Conservation (phyloP, 2,113 vertebrate species). For the Cyprinus carpio region DNA sequence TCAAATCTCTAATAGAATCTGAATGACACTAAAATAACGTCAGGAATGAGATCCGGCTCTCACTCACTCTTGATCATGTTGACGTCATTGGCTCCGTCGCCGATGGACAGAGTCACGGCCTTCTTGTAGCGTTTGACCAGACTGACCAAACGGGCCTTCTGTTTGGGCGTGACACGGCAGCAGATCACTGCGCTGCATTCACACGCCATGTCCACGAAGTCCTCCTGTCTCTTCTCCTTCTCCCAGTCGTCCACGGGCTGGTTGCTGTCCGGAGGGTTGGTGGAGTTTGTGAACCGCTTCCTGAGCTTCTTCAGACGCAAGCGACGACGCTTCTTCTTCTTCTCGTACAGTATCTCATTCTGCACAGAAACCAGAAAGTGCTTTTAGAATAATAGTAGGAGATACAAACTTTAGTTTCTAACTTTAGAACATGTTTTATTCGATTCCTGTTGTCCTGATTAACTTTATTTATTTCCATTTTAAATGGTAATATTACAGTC, state of each 20-base stretch:
- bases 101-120: slow-evolving; percentile 92
- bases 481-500: background rate
- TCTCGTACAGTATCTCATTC: slow-evolving; percentile 97
- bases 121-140: slow-evolving; percentile 97
- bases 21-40: no score
- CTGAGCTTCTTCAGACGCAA: slow-evolving; percentile 84
- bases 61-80: slow-evolving; percentile 99
- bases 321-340: slow-evolving; percentile 88
- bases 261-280: slow-evolving; percentile 71
- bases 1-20: no score
- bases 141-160: slow-evolving; percentile 96
- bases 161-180: slow-evolving; percentile 94
- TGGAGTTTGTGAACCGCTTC: slow-evolving; percentile 61
- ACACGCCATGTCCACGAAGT: slow-evolving; percentile 94
- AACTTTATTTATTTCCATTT: background rate
- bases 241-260: slow-evolving; percentile 77
- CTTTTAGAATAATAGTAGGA: background rate
- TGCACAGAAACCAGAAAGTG: slow-evolving; percentile 54
- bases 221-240: slow-evolving; percentile 87
- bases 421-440: background rate
- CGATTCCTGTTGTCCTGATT: background rate
- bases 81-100: slow-evolving; percentile 95
- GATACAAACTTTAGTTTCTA: background rate
- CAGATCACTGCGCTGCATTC: slow-evolving; percentile 95
- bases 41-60: no score